Evolutionary conservation across 2,797 vertebrate genomes (phyloP).

Genomic region (Neostethus bicornis): DNA sequence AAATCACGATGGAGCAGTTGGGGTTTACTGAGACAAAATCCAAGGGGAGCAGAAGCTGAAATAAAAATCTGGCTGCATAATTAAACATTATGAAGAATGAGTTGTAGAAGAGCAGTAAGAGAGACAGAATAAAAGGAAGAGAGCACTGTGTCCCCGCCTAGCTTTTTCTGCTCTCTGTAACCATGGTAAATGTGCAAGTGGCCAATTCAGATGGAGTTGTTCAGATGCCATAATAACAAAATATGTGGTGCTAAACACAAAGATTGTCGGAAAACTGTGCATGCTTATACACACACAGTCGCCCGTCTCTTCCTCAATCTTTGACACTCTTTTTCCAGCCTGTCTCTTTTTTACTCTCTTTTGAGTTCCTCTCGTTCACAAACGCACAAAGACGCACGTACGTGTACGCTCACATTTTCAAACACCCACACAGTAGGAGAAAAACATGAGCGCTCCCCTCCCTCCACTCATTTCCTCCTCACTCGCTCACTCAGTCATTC

Average conservation of each 20-base stretch:
- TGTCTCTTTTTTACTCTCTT: conserved; percentile 34
- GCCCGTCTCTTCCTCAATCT: conserved; percentile 18
- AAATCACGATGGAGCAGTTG: background rate
- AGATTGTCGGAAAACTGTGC: conserved; percentile 26
- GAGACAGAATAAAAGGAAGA: conserved; percentile 40
- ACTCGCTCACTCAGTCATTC: conserved; percentile 71
- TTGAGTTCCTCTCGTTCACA: conserved; percentile 16
- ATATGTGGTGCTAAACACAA: conserved; percentile 63
- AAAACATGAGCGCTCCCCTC: conserved; percentile 56
- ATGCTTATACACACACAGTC: conserved; percentile 17
- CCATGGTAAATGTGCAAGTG: conserved; percentile 71
- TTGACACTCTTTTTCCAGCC: conserved; percentile 25
- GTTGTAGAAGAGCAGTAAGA: conserved; percentile 24
- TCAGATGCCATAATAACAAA: conserved; percentile 57
- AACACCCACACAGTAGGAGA: conserved; percentile 70
- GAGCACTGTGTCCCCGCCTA: conserved; percentile 34
- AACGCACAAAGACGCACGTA: conserved; percentile 16
- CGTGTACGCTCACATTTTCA: conserved; percentile 50
- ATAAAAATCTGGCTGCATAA: conserved; percentile 47
- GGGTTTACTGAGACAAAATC: conserved; percentile 30
- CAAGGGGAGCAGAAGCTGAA: conserved; percentile 42
- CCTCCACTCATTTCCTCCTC: conserved; percentile 53
- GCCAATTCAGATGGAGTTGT: conserved; percentile 53
- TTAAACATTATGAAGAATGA: conserved; percentile 47
- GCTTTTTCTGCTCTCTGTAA: conserved; percentile 56